These are phyloP conservation scores for Poecilia velifera DNA, from an alignment of 2,797 vertebrate genomes.

Conservation along the genomic window DNA sequence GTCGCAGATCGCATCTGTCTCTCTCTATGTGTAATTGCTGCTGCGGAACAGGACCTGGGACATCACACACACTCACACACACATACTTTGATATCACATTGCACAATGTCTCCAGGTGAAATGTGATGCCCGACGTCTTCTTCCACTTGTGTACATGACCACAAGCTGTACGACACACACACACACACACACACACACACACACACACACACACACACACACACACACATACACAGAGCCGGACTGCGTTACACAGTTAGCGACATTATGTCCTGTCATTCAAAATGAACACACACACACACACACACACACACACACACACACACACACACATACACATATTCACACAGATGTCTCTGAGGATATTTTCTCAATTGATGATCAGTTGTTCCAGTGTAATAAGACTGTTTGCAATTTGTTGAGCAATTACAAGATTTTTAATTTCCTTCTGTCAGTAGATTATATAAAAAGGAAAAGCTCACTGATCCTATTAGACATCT, in stretches of 20 bases:
- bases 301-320: too few relatives aligned
- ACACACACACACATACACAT: not conserved
- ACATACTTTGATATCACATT: conserved; percentile 67
- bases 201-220: conserved; percentile 37
- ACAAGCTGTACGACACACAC: conserved; percentile 56
- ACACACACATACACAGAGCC: conserved; percentile 29
- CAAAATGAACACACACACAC: conserved; percentile 40
- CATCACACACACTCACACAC: conserved; percentile 65
- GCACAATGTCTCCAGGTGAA: conserved; percentile 60
- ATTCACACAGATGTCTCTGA: too few relatives aligned
- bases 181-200: conserved; percentile 37
- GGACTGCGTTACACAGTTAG: conserved; percentile 49
- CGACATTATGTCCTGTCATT: conserved; percentile 50
- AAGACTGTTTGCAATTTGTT: conserved; percentile 5
- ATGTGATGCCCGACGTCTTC: conserved; percentile 57
- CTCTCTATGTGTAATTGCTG: conserved; percentile 52
- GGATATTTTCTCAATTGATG: not conserved
- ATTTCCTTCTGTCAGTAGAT: conserved; percentile 5
- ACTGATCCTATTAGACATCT: not conserved
- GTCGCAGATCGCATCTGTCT: conserved; percentile 48
- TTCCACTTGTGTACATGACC: conserved; percentile 62
- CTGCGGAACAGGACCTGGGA: conserved; percentile 77
- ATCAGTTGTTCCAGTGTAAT: conserved; percentile 36
- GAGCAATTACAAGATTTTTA: conserved; percentile 23
- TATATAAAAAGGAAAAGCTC: not conserved